phyloP scores from a whole-genome alignment of 1,140 invertebrate genomes.

The Nautilus pompilius region DNA sequence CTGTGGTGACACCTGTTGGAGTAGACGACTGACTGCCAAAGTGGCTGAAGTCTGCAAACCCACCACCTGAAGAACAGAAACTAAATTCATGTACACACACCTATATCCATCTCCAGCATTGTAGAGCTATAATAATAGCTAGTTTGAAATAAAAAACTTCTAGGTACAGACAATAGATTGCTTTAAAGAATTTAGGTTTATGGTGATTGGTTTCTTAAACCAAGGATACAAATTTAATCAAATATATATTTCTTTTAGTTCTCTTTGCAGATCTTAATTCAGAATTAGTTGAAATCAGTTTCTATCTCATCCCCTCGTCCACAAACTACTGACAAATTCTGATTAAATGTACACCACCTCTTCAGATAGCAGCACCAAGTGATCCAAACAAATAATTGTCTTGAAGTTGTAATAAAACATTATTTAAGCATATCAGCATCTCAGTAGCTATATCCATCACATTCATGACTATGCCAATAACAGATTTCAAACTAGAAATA shows the following conservation, averaged over 20 bases:
- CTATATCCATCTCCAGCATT: background rate
- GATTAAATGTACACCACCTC: no score
- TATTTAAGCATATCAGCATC: no score
- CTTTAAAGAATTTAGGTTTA: background rate
- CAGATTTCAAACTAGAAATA: no score
- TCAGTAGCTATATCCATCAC: no score
- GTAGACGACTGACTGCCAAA: constrained; percentile 13
- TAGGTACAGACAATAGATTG: background rate
- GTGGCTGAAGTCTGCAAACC: constrained; percentile 40
- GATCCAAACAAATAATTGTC: no score
- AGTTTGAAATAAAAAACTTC: background rate
- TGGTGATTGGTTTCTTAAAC: background rate
- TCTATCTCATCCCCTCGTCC: no score
- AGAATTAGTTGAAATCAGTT: no score
- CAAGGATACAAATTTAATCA: no score
- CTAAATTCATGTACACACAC: background rate
- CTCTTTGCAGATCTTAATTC: no score
- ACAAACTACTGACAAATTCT: constrained; percentile 5
- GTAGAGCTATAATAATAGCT: background rate
- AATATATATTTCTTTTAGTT: background rate
- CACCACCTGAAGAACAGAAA: constrained; percentile 18
- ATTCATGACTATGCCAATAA: no score
- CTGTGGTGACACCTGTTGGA: constrained; percentile 6
- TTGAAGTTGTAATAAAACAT: no score
- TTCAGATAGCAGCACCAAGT: no score